Evolutionary conservation across 2,888 invertebrate species (phyloP), one percentile per base, ranked within the genome.

Genomic region (Lagria hirta): DNA sequence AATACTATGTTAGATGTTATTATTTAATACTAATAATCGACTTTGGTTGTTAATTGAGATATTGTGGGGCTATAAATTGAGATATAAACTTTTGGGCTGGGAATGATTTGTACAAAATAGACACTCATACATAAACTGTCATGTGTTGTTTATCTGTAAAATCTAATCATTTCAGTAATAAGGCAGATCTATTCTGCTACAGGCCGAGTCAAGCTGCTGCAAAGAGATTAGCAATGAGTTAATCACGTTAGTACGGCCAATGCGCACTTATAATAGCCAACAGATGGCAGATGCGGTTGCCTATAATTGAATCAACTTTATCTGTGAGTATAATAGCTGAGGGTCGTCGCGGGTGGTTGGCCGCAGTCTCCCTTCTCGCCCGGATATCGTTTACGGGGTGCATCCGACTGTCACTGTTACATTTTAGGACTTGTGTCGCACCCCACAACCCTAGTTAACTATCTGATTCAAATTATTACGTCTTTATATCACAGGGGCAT

Each of bases 291-390:
- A 71, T 71, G 72, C 68, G 70, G 70, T 71, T 59, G 63, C 65
- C 68, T 67, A 67, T 72, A 72, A 72, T 72, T 71, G 71, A 71
- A 71, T 71, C 69, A 68, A 69, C 68, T 69, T 71, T 71, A 71
- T 72, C 71, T 69, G 69, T 68, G 66, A 69, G 69, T 69, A 68
- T 69, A 69, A 70, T 68, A 58, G 66, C 60, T 49, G 55, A 57
- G 65, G 65, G 66, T 66, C 68, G 68, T 66, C 59, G 66, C 67
- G 68, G 68, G 68, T 68, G 66, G 66, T 65, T 65, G 63, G 60
- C 43, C 43, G 45, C 52, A 48, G 49, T 29, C 47, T 43, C 51
- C 50, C 50, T 47, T 47, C 44, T 33, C 41, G 41, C 51, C 50
- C 50, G 52, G 46, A 46, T 38, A 45, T 44, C 41, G 41, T 44